Percentiles rank a stretch among this genome's conserved stretches.
phyloP scores from a whole-genome alignment of 2,888 invertebrate species.

The Diplolepis rosae region DNA sequence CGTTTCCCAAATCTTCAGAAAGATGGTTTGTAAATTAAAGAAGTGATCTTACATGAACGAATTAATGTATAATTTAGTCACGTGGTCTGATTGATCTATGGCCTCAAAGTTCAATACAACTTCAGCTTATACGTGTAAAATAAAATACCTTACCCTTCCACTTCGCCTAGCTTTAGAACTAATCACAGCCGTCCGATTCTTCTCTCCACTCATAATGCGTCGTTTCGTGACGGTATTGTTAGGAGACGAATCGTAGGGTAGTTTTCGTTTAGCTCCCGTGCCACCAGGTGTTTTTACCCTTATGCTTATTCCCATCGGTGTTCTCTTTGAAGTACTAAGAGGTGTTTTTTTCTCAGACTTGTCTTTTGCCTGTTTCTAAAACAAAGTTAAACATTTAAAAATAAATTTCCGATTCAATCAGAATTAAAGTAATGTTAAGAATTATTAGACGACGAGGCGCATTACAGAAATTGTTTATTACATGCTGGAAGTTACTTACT shows the following conservation, averaged over 20 bases:
- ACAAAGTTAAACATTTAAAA: constrained; percentile 33
- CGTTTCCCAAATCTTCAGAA: no score
- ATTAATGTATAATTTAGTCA: no score
- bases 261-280: constrained; percentile 63
- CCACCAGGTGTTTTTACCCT: constrained; percentile 52
- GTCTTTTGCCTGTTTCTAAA: constrained; percentile 75
- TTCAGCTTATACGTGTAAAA: no score
- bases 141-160: constrained; percentile 47
- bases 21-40: no score
- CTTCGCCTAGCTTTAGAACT: constrained; percentile 56
- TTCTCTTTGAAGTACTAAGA: constrained; percentile 62
- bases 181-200: constrained; percentile 48
- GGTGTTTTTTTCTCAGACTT: constrained; percentile 64
- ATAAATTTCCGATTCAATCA: no score
- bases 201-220: constrained; percentile 53
- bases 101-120: no score
- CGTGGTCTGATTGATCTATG: no score
- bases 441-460: neutral
- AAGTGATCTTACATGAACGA: no score
- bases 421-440: neutral
- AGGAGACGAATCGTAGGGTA: constrained; percentile 60
- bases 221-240: constrained; percentile 55
- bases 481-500: constrained; percentile 50
- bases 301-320: constrained; percentile 56
- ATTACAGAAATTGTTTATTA: neutral